Evolutionary conservation across 2,888 invertebrate species (phyloP), one percentile per base, ranked within the genome.

Genomic region (Aporophyla lueneburgensis): DNA sequence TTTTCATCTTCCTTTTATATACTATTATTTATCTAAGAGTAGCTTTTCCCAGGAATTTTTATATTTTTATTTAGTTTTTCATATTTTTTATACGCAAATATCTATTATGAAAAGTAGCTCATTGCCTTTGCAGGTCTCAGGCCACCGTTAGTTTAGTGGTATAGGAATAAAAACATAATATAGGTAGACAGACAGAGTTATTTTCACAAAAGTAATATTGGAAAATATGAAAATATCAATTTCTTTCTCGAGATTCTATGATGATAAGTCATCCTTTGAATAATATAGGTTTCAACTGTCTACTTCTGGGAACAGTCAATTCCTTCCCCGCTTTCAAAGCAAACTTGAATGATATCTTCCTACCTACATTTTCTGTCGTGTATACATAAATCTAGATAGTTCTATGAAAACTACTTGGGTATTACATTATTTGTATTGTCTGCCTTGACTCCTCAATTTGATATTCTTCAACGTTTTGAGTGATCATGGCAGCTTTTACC

Each of bases 241-340:
- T 59, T 68, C 5, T 7, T 24, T 21, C 24, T 62, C 24, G 5
- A 63, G 14, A 62, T 43, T 43, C 19, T 9, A 69, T 21, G 1
- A n/a, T n/a, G n/a, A n/a, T n/a, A n/a, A 68, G 61, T 68, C 43
- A 67, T 33, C 46, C n/a, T n/a, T 46, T 49, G 33, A 70, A 70
- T 68, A 46, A 12, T n/a, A 53, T 9, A 16, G n/a, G n/a, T n/a
- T n/a, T n/a, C 51, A 40, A 43, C 7, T 16, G 6, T 27, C 21
- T 53, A 27, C 71, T 49, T 59, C n/a, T 21, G 33, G 46, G 12
- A 66, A 54, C 54, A 16, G 53, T 40, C 46, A 51, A 43, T 51
- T 46, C n/a, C 6, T 33, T 19, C 6, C n/a, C 33, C 0, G 40
- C 7, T 68, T 70, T 33, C 46, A 49, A n/a, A 49, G 19, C 12